Base-by-base conservation (phyloP, 1,140 invertebrate species). In the Lucilia cuprina region DNA sequence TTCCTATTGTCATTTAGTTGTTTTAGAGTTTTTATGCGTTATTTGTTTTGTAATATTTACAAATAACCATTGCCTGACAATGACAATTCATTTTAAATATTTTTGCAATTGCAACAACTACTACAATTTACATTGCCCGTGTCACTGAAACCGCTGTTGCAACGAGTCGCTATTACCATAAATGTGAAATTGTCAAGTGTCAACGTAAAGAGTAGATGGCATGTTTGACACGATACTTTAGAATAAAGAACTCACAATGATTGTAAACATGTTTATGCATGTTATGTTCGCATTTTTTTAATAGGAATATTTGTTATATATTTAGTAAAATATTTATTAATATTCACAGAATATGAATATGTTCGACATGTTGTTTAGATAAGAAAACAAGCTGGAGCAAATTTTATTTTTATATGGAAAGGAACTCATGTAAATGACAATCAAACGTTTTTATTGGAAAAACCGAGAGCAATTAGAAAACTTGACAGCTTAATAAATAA, bases 191-290 rank as follows among this genome's bases (percentile, higher is more conserved):
- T 80, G 77, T 80, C 77, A 80, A 80, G 77, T 80, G 77, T 49
- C 77, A 80, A 49, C 19, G 77, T 80, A 30, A 30, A 30, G 25
- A 10, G 41, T 41, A 80, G n/a, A 50, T 80, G 77, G 41, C 77
- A 80, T 80, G 77, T 80, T 80, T 80, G 77, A 80, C 77, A 80
- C 41, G 77, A 80, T 80, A 80, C 77, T 80, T 41, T 80, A 80
- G 77, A 49, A 49, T 30, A 50, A 80, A 41, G 34, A 49, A 8
- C 77, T 50, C 17, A 80, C 74, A 77, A 77, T 77, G 74, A 77
- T 77, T 77, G 74, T 41, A 77, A 30, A 41, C 74, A 77, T 77
- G 74, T 77, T 55, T 55, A n/a, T 55, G 12, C 50, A 55, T 55
- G 50, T 55, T 13, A n/a, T 55, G 12, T 55, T 1, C 12, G 50